These are phyloP conservation scores for Sarcoramphus papa DNA, from an alignment of 2,797 vertebrate species.

Conservation along the genomic window DNA sequence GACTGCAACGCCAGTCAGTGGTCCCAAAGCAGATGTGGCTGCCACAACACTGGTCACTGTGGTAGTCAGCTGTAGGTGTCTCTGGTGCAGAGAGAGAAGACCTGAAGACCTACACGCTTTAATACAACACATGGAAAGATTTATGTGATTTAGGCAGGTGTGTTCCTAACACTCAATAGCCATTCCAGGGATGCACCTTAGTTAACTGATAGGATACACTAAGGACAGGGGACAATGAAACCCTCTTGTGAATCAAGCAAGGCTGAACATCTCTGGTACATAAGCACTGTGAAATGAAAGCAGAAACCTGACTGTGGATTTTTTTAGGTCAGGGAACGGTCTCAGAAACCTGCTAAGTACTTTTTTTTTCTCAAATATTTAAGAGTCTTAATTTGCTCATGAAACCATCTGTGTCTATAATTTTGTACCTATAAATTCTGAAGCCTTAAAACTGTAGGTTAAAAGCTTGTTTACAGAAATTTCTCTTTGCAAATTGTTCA, in stretches of 20 bases:
- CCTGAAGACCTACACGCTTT: background rate
- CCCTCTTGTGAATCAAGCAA: background rate
- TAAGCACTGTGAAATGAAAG: background rate
- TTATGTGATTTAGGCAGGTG: background rate
- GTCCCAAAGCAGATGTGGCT: background rate
- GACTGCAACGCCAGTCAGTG: background rate
- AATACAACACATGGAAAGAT: background rate
- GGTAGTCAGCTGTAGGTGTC: background rate
- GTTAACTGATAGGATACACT: background rate
- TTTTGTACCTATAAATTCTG: background rate
- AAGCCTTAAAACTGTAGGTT: background rate
- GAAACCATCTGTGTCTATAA: background rate
- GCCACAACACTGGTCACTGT: too few relatives aligned
- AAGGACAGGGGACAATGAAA: background rate
- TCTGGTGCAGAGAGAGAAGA: background rate
- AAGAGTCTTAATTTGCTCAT: background rate
- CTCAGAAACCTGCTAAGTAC: background rate
- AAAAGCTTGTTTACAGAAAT: background rate
- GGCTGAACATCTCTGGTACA: background rate
- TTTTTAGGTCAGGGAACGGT: background rate
- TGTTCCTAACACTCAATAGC: background rate
- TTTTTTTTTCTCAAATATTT: background rate
- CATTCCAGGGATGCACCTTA: background rate
- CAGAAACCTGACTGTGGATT: fast-evolving
- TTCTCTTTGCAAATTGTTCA: background rate